Conservation (phyloP, 2,113 vertebrate genomes). For the Dromas ardeola region DNA sequence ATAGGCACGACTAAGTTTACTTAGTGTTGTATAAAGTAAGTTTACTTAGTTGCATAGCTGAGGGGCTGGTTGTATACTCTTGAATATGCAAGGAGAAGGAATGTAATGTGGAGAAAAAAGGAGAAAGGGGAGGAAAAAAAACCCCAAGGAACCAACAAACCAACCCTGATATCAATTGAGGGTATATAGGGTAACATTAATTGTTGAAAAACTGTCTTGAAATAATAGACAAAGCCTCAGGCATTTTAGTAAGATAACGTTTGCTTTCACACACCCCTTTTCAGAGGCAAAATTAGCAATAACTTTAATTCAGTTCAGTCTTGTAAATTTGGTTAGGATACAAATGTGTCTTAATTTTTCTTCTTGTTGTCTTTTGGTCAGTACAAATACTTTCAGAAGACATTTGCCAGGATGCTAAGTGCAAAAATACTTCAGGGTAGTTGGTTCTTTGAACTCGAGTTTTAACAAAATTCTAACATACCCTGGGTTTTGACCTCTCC, state of each 20-base stretch:
- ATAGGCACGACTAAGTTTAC: not conserved
- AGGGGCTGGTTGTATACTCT: not conserved
- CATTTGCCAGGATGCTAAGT: not conserved
- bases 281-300: not conserved
- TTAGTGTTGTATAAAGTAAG: not conserved
- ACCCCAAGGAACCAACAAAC: not conserved
- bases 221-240: not conserved
- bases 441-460: not conserved
- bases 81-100: not conserved
- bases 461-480: not conserved
- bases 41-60: not conserved
- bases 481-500: not conserved
- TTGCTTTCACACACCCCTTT: not conserved
- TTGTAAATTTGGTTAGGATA: not conserved
- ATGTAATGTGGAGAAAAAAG: not conserved
- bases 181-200: not conserved
- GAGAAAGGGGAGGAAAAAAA: no score
- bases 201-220: not conserved
- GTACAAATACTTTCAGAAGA: no score
- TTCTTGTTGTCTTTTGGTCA: not conserved
- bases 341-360: not conserved
- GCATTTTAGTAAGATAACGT: not conserved
- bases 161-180: not conserved
- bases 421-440: not conserved
- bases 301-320: not conserved